These are phyloP conservation scores for Lacerta agilis DNA, from an alignment of 2,797 vertebrate genomes.

Conservation along the genomic window DNA sequence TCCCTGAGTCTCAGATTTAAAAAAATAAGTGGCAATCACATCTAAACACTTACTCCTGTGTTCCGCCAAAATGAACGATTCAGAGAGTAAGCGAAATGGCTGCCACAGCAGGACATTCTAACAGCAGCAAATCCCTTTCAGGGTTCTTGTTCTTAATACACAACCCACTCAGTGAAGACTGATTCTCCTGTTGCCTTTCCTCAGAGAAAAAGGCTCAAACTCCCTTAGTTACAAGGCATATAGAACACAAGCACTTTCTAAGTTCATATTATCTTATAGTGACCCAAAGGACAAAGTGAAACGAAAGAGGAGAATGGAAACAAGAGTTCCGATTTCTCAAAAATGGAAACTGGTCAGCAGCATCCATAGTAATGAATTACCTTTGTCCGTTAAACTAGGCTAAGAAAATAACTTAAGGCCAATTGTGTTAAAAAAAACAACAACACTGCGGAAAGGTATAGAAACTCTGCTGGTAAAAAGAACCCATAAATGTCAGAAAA, in stretches of 20 bases:
- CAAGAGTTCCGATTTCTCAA: background rate
- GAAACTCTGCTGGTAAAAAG: background rate
- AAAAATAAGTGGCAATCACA: background rate
- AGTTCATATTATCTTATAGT: background rate
- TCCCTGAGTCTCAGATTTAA: background rate
- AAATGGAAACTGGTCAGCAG: background rate
- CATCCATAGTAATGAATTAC: background rate
- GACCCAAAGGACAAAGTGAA: background rate
- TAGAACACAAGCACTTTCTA: background rate
- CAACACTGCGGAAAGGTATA: background rate
- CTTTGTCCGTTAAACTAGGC: background rate
- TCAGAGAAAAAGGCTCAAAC: background rate
- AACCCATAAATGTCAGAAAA: background rate
- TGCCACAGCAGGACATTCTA: background rate
- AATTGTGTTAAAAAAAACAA: background rate
- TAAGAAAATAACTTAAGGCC: background rate
- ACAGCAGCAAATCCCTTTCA: background rate
- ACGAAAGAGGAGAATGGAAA: slow-evolving; percentile 8
- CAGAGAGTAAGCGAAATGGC: background rate
- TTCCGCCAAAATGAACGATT: background rate
- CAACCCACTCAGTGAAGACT: background rate
- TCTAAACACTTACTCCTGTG: background rate
- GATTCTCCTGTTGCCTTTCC: background rate
- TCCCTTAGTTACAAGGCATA: background rate
- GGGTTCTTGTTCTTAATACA: background rate